These are phyloP conservation scores for Arothron firmamentum DNA, from an alignment of 2,113 vertebrate genomes.

Conservation along the genomic window DNA sequence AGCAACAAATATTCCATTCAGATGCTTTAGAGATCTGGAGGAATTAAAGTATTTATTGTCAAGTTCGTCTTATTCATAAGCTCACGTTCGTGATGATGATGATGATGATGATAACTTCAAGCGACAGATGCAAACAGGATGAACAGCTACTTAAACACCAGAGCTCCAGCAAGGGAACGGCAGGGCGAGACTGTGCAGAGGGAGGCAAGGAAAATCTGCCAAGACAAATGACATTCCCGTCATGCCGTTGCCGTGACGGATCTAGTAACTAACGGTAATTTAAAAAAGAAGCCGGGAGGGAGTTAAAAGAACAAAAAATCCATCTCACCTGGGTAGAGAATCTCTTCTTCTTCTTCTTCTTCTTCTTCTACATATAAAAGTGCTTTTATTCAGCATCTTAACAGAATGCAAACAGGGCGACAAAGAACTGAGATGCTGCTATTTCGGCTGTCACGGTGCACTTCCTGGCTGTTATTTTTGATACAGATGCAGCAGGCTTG, in stretches of 20 bases:
- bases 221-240: slow-evolving; percentile 60
- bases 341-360: slow-evolving; percentile 21
- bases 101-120: neutral
- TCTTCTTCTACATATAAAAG: slow-evolving; percentile 16
- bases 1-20: no score
- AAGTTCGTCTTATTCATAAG: no score
- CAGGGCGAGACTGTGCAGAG: slow-evolving; percentile 15
- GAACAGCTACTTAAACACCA: neutral
- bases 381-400: slow-evolving; percentile 18
- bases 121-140: neutral
- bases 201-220: slow-evolving; percentile 49
- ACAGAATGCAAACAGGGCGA: slow-evolving; percentile 6
- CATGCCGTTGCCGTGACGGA: slow-evolving; percentile 40
- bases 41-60: no score
- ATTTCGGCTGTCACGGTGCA: no score
- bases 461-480: no score
- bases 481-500: no score
- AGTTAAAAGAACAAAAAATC: neutral
- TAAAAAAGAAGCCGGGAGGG: slow-evolving; percentile 14
- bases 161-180: slow-evolving; percentile 17
- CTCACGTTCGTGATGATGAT: no score
- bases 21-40: no score
- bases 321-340: slow-evolving; percentile 33
- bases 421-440: neutral
- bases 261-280: slow-evolving; percentile 23